phyloP scores from a whole-genome alignment of 2,113 vertebrate species.

The Pseudonaja textilis region DNA sequence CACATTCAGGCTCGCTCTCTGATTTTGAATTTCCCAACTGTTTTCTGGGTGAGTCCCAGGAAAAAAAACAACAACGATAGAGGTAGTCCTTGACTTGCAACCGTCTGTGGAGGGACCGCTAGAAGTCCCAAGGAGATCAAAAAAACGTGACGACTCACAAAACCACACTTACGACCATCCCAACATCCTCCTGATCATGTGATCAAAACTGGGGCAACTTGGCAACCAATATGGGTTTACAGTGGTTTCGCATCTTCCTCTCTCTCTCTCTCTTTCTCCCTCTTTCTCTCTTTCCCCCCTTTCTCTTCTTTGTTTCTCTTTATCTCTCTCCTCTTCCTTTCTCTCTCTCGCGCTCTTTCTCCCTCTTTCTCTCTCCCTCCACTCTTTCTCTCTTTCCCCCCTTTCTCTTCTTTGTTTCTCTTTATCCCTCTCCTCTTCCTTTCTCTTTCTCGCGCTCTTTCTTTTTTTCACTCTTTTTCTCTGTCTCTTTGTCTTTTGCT shows the following conservation, averaged over 20 bases:
- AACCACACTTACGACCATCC: background rate
- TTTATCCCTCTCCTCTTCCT: no score
- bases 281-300: no score
- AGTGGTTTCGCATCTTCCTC: background rate
- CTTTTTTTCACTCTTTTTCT: no score
- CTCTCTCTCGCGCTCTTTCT: fast-evolving
- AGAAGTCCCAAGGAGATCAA: background rate
- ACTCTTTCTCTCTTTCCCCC: no score
- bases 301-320: no score
- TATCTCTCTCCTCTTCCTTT: no score
- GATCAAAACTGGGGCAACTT: background rate
- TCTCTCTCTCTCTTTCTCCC: no score
- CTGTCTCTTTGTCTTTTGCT: no score
- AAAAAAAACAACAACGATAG: no score
- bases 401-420: no score
- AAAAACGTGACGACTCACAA: background rate
- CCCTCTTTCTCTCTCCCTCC: no score
- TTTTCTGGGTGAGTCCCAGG: background rate
- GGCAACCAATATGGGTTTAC: background rate
- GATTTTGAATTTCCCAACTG: background rate
- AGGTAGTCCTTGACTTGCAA: background rate
- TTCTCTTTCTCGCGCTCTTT: fast-evolving
- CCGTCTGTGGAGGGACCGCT: background rate
- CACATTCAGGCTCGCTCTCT: background rate
- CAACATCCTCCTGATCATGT: background rate